Base-by-base conservation (phyloP, 2,797 vertebrate species). In the Masticophis lateralis region DNA sequence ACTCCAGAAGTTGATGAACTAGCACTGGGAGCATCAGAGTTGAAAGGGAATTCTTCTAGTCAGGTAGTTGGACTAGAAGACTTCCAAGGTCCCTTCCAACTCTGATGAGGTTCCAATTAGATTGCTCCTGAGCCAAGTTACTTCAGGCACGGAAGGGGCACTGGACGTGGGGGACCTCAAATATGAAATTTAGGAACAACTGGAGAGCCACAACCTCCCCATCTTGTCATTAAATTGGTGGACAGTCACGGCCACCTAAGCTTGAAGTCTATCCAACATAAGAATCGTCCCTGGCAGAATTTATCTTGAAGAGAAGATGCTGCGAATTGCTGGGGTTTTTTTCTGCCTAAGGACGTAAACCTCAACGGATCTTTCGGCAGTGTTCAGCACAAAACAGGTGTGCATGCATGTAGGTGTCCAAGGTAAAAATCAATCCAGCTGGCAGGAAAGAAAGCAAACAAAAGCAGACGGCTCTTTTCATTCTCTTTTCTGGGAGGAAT, bases 371-470 rank as follows among this genome's bases (percentile, higher is more conserved):
- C 47, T 56, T 93, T 55, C 16, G 37, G 90, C 18, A 4, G 20
- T 4, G 55, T 86, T 91, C 90, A 88, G 43, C 90, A 88, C 55
- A 88, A 28, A 18, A 27, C 28, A 60, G 37, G n/a, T 27, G n/a
- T 89, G 25, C 9, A 6, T 43, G 27, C 10, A 2, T 86, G 22
- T 13, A 32, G 28, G 22, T 32, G 59, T 66, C 88, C 69, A 57
- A 86, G 90, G 59, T 61, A 47, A 91, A 92, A 92, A 92, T 92
- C 32, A 51, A 90, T 83, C 51, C 89, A 83, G 25, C 83, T 89
- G 56, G 27, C 66, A 88, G 88, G 86, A 55, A 25, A 56, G 63
- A 43, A 79, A 43, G 18, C 69, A 43, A 79, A 79, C 37, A 79
- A 11, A 79, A 43, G 20, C 37, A 92, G 57, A 74, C 43, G 57